Evolutionary conservation across 2,797 vertebrate species (phyloP).

Genomic region (Gastrophryne carolinensis): DNA sequence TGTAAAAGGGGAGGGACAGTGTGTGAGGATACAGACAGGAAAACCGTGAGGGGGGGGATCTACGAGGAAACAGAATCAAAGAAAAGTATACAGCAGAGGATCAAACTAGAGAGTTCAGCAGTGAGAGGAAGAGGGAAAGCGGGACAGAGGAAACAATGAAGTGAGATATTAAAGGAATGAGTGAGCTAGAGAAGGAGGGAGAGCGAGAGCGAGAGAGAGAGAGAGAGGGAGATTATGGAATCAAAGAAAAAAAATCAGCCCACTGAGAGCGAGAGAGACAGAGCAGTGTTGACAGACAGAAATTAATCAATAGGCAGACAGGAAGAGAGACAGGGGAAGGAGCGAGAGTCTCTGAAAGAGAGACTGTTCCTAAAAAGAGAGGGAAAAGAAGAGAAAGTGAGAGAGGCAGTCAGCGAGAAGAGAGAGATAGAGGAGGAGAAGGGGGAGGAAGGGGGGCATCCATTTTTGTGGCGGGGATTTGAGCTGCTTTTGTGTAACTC

Average conservation of each 20-base stretch:
- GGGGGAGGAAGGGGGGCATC: slow-evolving; percentile 47
- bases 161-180: slow-evolving; percentile 2
- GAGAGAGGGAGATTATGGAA: slow-evolving; percentile 33
- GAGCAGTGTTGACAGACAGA: slow-evolving; percentile 51
- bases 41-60: slow-evolving; percentile 21
- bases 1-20: slow-evolving; percentile 33
- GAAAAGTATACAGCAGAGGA: slow-evolving; percentile 39
- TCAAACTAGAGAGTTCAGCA: slow-evolving; percentile 35
- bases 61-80: slow-evolving; percentile 11
- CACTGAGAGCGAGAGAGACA: slow-evolving; percentile 32
- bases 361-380: slow-evolving; percentile 46
- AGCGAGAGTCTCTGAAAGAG: slow-evolving; percentile 46
- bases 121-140: slow-evolving; percentile 1
- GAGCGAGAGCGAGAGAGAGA: slow-evolving; percentile 18
- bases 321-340: slow-evolving; percentile 52
- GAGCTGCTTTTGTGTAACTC: slow-evolving; percentile 54
- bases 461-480: slow-evolving; percentile 52
- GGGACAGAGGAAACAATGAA: slow-evolving; percentile 14
- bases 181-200: background rate
- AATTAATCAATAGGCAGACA: slow-evolving; percentile 51
- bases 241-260: slow-evolving; percentile 39
- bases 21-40: slow-evolving; percentile 19
- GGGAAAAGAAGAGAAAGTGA: slow-evolving; percentile 45
- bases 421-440: slow-evolving; percentile 47
- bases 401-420: slow-evolving; percentile 43